These are phyloP conservation scores for Gymnoscopelus microlampas DNA, from an alignment of 2,797 vertebrate species.

Conservation along the genomic window DNA sequence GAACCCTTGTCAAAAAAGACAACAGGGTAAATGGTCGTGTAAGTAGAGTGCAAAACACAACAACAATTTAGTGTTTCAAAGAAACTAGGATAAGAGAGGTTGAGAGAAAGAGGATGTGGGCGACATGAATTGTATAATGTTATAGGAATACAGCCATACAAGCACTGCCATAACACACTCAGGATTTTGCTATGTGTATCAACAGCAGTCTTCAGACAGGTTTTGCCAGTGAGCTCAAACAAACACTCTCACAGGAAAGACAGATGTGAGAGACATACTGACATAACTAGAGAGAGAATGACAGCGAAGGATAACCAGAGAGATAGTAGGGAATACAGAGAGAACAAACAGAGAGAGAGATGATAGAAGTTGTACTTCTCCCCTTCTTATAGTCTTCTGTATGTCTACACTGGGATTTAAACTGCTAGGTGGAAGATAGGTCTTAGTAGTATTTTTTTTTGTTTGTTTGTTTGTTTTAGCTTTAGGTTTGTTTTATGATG, in stretches of 20 bases:
- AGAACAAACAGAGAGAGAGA: not conserved
- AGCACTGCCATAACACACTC: too few species aligned
- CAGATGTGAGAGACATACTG: not conserved
- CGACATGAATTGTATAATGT: not conserved
- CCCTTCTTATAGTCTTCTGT: slow-evolving; percentile 14
- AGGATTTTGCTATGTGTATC: too few species aligned
- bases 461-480: too few species aligned
- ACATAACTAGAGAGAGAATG: slow-evolving; percentile 17
- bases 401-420: slow-evolving; percentile 18
- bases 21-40: too few species aligned
- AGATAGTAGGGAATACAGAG: not conserved
- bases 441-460: too few species aligned
- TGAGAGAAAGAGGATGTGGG: not conserved
- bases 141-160: not conserved
- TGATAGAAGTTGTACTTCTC: not conserved
- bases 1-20: not conserved
- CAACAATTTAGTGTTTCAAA: too few species aligned
- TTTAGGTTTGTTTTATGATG: too few species aligned
- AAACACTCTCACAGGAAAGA: too few species aligned
- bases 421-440: slow-evolving; percentile 29
- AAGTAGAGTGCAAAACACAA: too few species aligned
- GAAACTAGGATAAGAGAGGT: not conserved
- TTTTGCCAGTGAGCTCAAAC: too few species aligned
- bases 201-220: too few species aligned
- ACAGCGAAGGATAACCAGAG: not conserved